Evolutionary conservation across 2,888 invertebrate species (phyloP), one percentile per base, ranked within the genome.

Genomic region (Platynereis dumerilii): DNA sequence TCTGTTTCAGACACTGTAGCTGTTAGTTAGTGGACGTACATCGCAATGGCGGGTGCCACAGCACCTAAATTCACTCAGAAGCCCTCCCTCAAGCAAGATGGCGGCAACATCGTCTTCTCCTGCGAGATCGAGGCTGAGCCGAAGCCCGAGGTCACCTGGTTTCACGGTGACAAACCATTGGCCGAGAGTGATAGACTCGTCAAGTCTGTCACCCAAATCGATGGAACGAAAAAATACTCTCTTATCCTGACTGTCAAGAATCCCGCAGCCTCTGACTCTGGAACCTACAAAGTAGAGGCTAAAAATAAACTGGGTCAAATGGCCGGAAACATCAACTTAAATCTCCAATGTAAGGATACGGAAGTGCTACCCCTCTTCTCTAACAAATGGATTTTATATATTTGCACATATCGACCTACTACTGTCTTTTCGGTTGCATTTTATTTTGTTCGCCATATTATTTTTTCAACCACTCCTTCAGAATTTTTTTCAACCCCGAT

Each of bases 261-360:
- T 77, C 91, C 92, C 80, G 91, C 91, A 78, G 88, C 89, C 72
- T 77, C 75, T 10, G 97, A 97, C 86, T 76, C 77, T 22, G 99
- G 98, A 77, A 94, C 95, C 87, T 99, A 98, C 88, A 91, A 96
- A 84, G 97, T 98, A 88, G 96, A 96, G 86, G 99, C 98, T 80
- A 94, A 96, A 88, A 99, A 99, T 89, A 90, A 91, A 84, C 92
- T 91, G 87, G 99, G 99, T 10, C 54, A 68, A 27, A 69, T 65
- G 67, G 48, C 72, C 2, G 68, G 68, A 24, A 72, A 68, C 58
- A 62, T 71, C 55, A 65, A 61, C 28, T 60, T 72, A n/a, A 71
- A 72, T 45, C 57, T 72, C 12, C 59, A 67, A 60, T 63, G 48
- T 48, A 22, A 48, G 48, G 20, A 48, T 34, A 12, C n/a, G n/a